Evolutionary conservation across 2,797 vertebrate species (phyloP).

Genomic region (Echeneis naucrates): DNA sequence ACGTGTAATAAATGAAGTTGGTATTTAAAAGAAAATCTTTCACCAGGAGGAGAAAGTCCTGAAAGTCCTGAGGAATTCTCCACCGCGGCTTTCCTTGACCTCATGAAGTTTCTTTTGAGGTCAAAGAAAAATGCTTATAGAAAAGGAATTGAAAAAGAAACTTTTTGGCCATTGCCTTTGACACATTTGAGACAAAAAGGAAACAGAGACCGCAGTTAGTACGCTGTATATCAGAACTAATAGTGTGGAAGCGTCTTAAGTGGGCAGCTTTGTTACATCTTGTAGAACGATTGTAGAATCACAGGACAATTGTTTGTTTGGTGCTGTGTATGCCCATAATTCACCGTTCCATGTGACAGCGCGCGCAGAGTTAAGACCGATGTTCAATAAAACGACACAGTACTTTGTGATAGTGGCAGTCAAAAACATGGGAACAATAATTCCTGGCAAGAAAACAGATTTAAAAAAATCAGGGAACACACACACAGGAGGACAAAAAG

Average conservation of each 20-base stretch:
- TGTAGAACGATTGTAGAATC: not conserved
- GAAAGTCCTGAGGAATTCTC: no score
- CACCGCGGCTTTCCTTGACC: no score
- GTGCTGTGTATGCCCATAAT: slow-evolving; percentile 14
- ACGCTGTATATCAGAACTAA: not conserved
- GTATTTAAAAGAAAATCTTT: no score
- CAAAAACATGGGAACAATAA: not conserved
- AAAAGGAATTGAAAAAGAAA: no score
- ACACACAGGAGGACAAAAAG: slow-evolving; percentile 18
- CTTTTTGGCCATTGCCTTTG: no score
- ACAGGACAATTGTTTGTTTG: not conserved
- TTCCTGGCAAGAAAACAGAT: not conserved
- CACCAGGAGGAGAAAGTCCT: no score
- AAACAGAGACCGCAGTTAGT: not conserved
- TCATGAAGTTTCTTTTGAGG: no score
- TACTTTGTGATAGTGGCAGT: slow-evolving; percentile 18
- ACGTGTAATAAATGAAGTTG: not conserved
- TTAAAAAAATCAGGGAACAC: not conserved
- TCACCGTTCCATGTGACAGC: slow-evolving; percentile 25
- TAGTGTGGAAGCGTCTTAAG: not conserved
- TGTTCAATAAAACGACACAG: slow-evolving; percentile 26
- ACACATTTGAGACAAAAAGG: no score
- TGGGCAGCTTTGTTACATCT: not conserved
- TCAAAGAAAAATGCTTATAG: no score
- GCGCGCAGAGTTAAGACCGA: slow-evolving; percentile 15